Percentiles rank a stretch among this genome's conserved stretches.
These are phyloP conservation scores for Tipula confusa DNA, from an alignment of 2,888 invertebrate genomes.

Conservation along the genomic window DNA sequence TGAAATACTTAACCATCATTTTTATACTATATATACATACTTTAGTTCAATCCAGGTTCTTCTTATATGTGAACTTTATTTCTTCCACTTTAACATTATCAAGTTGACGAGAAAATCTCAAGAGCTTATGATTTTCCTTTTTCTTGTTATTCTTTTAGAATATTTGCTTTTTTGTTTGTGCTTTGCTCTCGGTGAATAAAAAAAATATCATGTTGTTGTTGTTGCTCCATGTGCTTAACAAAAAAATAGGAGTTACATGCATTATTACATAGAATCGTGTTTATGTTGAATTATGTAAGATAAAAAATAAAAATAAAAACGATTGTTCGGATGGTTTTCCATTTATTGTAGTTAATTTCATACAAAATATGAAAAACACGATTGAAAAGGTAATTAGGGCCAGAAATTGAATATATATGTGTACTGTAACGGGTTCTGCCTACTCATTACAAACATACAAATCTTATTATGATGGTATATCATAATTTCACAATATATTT, in stretches of 20 bases:
- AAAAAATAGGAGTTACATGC: background rate
- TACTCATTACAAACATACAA: too few relatives aligned
- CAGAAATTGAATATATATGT: too few relatives aligned
- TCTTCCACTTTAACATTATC: background rate
- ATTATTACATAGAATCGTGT: background rate
- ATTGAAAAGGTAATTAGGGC: too few relatives aligned
- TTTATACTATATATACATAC: background rate
- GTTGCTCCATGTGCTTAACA: too few relatives aligned
- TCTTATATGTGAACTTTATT: background rate
- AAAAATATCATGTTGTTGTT: background rate
- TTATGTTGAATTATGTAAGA: background rate
- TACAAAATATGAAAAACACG: too few relatives aligned
- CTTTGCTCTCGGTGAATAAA: background rate
- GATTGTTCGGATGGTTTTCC: background rate
- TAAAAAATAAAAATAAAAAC: too few relatives aligned
- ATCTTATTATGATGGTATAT: too few relatives aligned
- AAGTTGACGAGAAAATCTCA: slow-evolving; percentile 25
- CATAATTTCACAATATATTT: too few relatives aligned
- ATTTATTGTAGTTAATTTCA: background rate
- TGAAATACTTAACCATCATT: background rate
- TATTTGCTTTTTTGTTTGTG: background rate
- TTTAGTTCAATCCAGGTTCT: background rate
- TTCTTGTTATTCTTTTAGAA: background rate
- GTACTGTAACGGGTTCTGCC: too few relatives aligned
- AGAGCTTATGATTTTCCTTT: slow-evolving; percentile 14